Percentiles rank a stretch among this genome's conserved stretches.
Conservation (phyloP, 2,797 vertebrate species). For the Bucorvus abyssinicus region DNA sequence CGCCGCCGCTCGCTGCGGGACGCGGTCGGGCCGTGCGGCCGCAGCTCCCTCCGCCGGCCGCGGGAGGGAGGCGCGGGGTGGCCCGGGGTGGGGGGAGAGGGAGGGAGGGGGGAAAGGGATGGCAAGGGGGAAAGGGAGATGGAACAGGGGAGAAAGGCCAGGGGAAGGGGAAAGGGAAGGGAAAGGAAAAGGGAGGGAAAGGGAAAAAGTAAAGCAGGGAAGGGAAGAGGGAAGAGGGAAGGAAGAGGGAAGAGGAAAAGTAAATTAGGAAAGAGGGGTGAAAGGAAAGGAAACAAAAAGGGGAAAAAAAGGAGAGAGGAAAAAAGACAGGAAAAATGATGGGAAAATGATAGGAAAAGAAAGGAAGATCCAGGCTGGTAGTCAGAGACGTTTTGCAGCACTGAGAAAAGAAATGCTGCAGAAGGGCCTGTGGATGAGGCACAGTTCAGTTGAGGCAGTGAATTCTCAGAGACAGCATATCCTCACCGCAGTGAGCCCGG, state of each 20-base stretch:
- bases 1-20: background rate
- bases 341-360: background rate
- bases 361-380: background rate
- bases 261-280: too few species aligned
- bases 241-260: too few species aligned
- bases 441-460: background rate
- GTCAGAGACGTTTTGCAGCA: background rate
- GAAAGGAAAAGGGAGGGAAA: too few species aligned
- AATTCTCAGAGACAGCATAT: background rate
- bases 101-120: too few species aligned
- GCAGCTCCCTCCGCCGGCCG: background rate
- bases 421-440: background rate
- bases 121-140: background rate
- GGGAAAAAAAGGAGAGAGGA: rapidly evolving
- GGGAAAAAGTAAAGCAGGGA: too few species aligned
- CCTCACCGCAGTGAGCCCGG: rapidly evolving
- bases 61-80: background rate
- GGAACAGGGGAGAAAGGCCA: too few species aligned
- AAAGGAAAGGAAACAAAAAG: too few species aligned
- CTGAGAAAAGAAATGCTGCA: background rate
- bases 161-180: background rate
- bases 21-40: background rate
- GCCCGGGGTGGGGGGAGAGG: too few species aligned
- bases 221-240: too few species aligned
- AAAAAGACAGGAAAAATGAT: background rate